phyloP scores from a whole-genome alignment of 2,888 invertebrate species.

The Diplazon laetatorius region DNA sequence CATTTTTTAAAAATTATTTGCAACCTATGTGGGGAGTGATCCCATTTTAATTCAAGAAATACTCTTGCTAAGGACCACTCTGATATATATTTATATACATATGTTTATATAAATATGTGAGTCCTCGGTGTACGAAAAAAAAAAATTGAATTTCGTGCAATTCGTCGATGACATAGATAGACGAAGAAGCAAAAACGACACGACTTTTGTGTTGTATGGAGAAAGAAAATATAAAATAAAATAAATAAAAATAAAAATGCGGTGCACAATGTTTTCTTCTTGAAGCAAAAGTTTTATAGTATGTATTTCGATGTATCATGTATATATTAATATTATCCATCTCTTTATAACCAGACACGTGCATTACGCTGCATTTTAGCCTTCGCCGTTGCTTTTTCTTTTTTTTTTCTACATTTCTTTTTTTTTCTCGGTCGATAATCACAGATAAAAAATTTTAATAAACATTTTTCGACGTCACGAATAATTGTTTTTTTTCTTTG shows the following conservation, averaged over 20 bases:
- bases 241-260: conserved; percentile 36
- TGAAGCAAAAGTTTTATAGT: conserved; percentile 39
- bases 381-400: neutral
- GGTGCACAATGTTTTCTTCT: conserved; percentile 42
- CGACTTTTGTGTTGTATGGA: conserved; percentile 46
- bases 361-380: conserved; percentile 3
- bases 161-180: neutral
- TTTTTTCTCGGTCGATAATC: neutral
- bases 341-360: conserved; percentile 15
- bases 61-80: no score
- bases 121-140: conserved; percentile 29
- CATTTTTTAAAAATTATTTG: no score
- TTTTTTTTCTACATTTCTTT: neutral
- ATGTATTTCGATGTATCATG: conserved; percentile 42
- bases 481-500: neutral
- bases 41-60: no score
- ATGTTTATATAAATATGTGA: no score
- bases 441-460: neutral
- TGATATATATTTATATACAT: no score
- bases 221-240: no score
- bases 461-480: neutral
- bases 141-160: conserved; percentile 41
- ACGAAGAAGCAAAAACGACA: conserved; percentile 16
- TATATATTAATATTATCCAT: conserved; percentile 26
- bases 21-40: no score